Conservation (phyloP, 2,113 vertebrate genomes). For the Oryzias curvinotus region DNA sequence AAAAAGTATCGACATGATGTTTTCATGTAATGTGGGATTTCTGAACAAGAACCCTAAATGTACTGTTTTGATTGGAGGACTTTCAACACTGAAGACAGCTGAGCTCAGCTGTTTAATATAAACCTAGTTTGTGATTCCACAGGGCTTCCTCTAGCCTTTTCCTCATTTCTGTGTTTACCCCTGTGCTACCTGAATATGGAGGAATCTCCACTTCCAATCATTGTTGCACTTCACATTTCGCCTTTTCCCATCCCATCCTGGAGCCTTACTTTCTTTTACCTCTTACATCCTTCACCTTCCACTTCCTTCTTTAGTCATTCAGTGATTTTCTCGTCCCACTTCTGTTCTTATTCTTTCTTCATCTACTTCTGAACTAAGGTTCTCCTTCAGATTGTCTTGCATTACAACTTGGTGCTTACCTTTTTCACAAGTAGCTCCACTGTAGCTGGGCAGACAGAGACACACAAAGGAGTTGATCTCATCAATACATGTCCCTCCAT, state of each 20-base stretch:
- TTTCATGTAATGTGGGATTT: slow-evolving; percentile 24
- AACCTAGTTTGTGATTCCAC: slow-evolving; percentile 48
- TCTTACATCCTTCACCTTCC: not conserved
- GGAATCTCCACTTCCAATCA: too few species aligned
- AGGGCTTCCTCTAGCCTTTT: slow-evolving; percentile 24
- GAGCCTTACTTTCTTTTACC: not conserved
- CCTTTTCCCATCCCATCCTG: not conserved
- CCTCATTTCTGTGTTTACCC: slow-evolving; percentile 29
- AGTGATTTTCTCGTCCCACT: not conserved
- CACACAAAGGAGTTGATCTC: slow-evolving; percentile 91
- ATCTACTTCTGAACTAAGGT: not conserved
- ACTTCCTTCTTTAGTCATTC: slow-evolving; percentile 11
- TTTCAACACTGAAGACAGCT: slow-evolving; percentile 53
- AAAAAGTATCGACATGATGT: slow-evolving; percentile 10
- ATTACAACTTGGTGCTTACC: slow-evolving; percentile 72
- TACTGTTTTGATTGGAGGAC: slow-evolving; percentile 32
- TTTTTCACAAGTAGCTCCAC: slow-evolving; percentile 90
- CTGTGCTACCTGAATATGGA: too few species aligned
- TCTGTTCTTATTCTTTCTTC: not conserved
- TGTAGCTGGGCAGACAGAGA: slow-evolving; percentile 94
- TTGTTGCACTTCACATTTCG: too few species aligned
- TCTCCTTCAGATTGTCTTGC: too few species aligned
- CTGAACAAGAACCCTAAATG: slow-evolving; percentile 15
- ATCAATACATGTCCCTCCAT: slow-evolving; percentile 94
- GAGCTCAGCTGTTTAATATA: slow-evolving; percentile 56